Evolutionary conservation across 2,888 invertebrate species (phyloP).

Genomic region (Hirtodrosophila confusa): DNA sequence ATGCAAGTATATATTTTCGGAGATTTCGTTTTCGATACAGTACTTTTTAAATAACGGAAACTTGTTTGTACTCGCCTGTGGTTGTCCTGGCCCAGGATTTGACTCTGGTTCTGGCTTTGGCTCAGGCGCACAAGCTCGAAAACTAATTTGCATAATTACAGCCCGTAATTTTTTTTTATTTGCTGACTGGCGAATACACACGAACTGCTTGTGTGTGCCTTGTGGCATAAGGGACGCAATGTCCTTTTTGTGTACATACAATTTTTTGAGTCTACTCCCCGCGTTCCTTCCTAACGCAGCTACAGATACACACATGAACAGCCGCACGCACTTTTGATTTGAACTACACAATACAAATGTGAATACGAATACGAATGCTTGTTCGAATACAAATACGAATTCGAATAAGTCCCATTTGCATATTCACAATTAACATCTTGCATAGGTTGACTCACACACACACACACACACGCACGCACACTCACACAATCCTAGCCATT

Average conservation of each 20-base stretch:
- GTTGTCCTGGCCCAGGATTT: constrained; percentile 30
- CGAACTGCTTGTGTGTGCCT: constrained; percentile 25
- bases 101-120: constrained; percentile 22
- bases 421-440: constrained; percentile 50
- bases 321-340: constrained; percentile 59
- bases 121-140: constrained; percentile 36
- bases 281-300: constrained; percentile 22
- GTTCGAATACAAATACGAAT: constrained; percentile 2
- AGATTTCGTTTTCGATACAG: constrained; percentile 56
- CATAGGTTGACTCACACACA: too few species aligned
- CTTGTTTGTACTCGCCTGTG: constrained; percentile 26
- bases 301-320: constrained; percentile 38
- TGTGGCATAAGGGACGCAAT: constrained; percentile 68
- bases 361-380: constrained; percentile 19
- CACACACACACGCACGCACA: constrained; percentile 12
- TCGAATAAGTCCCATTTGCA: constrained; percentile 33
- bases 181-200: constrained; percentile 39
- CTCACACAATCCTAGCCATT: constrained; percentile 22
- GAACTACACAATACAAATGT: constrained; percentile 18
- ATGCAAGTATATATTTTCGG: constrained; percentile 31
- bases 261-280: constrained; percentile 34
- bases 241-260: constrained; percentile 66
- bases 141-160: constrained; percentile 80
- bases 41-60: constrained; percentile 31
- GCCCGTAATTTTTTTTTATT: constrained; percentile 66